Evolutionary conservation across 2,113 vertebrate species (phyloP).

Genomic region (Rousettus leschenaultii): DNA sequence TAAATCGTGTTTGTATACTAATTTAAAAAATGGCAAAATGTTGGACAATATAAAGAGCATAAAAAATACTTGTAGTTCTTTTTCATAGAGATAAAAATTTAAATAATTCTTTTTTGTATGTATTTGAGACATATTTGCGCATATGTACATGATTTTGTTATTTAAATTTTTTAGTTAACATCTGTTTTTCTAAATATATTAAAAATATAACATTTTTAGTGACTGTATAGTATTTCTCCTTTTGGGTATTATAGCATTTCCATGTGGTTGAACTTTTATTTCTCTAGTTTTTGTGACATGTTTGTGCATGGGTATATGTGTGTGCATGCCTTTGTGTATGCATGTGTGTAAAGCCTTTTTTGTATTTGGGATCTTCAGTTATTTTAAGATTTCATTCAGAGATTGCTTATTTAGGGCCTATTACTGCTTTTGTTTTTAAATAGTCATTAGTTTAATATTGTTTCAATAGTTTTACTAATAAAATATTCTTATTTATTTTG

Average conservation of each 20-base stretch:
- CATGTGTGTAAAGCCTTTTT: not conserved
- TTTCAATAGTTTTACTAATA: not conserved
- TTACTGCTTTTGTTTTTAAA: not conserved
- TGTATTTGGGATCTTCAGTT: not conserved
- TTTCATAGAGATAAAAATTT: not conserved
- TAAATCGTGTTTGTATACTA: not conserved
- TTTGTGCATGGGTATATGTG: not conserved
- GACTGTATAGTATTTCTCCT: not conserved
- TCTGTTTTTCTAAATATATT: not conserved
- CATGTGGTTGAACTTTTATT: not conserved
- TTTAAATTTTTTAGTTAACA: not conserved
- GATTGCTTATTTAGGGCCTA: not conserved
- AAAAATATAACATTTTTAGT: constrained; percentile 11
- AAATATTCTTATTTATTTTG: not conserved
- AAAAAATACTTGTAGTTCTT: not conserved
- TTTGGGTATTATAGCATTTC: not conserved
- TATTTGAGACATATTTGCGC: not conserved
- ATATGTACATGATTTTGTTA: not conserved
- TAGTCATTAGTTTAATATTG: constrained; percentile 20
- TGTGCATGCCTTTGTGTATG: not conserved
- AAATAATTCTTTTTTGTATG: not conserved
- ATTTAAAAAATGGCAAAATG: not conserved
- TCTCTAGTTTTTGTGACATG: not conserved
- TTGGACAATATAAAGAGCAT: not conserved
- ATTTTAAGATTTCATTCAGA: not conserved